Conservation (phyloP, 2,113 vertebrate species). For the Prionailurus viverrinus region DNA sequence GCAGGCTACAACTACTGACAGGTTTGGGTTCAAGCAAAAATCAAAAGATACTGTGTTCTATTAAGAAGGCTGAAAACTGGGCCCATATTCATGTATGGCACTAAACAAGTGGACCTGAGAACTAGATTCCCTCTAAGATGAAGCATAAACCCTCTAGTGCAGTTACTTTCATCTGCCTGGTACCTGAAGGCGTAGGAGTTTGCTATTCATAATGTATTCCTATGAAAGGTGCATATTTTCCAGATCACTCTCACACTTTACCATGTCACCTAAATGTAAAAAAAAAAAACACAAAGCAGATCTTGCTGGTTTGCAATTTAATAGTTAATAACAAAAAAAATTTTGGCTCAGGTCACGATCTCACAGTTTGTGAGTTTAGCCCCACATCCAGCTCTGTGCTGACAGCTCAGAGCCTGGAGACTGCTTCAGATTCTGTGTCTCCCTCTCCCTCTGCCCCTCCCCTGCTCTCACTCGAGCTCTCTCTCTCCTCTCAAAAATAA, state of each 20-base stretch:
- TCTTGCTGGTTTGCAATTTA: neutral
- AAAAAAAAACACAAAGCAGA: slow-evolving; percentile 60
- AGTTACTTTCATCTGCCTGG: slow-evolving; percentile 15
- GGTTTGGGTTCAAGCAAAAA: slow-evolving; percentile 29
- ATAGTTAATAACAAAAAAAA: slow-evolving; percentile 3
- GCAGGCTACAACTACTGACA: neutral
- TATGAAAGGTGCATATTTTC: slow-evolving; percentile 44
- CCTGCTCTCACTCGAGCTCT: no score
- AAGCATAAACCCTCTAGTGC: neutral
- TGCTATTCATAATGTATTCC: neutral
- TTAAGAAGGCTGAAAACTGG: slow-evolving; percentile 49
- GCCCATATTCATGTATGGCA: neutral
- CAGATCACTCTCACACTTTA: neutral
- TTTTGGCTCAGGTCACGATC: no score
- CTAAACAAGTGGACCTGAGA: neutral
- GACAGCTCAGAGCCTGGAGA: no score
- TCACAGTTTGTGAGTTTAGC: no score
- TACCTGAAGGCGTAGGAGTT: neutral
- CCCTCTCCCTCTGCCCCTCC: no score
- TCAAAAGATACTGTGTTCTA: slow-evolving; percentile 44
- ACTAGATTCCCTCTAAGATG: neutral
- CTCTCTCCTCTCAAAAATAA: no score
- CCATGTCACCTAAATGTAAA: slow-evolving; percentile 46
- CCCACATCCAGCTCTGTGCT: no score
- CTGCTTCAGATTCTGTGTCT: no score